Conservation (phyloP, 2,888 invertebrate species). For the Choristoneura rosaceana region DNA sequence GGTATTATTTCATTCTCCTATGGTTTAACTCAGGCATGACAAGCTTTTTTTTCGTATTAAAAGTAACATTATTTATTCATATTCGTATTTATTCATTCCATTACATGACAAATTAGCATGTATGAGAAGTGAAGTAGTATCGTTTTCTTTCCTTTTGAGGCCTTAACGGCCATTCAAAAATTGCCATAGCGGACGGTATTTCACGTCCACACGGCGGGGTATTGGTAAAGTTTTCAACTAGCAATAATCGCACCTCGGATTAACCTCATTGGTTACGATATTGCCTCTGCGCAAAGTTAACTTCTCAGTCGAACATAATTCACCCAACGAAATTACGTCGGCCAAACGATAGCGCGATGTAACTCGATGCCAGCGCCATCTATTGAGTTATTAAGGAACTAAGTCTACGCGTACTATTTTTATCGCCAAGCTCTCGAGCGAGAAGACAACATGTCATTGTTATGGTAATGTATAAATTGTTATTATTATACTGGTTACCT, state of each 20-base stretch:
- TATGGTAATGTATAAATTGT: not conserved
- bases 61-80: no score
- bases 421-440: not conserved
- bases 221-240: slow-evolving; percentile 94
- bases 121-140: no score
- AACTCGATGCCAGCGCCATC: slow-evolving; percentile 62
- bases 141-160: slow-evolving; percentile 48
- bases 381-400: slow-evolving; percentile 48
- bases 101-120: no score
- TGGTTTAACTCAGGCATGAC: no score
- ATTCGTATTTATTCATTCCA: no score
- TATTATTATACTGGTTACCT: not conserved
- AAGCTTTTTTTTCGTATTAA: no score
- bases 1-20: no score
- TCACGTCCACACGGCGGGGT: slow-evolving; percentile 82
- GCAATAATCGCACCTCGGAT: slow-evolving; percentile 95
- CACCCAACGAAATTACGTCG: slow-evolving; percentile 13
- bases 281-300: slow-evolving; percentile 95
- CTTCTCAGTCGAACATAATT: accelerated
- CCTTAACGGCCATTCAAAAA: slow-evolving; percentile 75
- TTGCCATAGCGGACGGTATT: slow-evolving; percentile 81
- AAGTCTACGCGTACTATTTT: not conserved
- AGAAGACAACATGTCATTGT: not conserved
- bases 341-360: slow-evolving; percentile 60
- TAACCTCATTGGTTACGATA: slow-evolving; percentile 95